phyloP scores from a whole-genome alignment of 2,797 vertebrate species.

The Catostomus latipinnis region DNA sequence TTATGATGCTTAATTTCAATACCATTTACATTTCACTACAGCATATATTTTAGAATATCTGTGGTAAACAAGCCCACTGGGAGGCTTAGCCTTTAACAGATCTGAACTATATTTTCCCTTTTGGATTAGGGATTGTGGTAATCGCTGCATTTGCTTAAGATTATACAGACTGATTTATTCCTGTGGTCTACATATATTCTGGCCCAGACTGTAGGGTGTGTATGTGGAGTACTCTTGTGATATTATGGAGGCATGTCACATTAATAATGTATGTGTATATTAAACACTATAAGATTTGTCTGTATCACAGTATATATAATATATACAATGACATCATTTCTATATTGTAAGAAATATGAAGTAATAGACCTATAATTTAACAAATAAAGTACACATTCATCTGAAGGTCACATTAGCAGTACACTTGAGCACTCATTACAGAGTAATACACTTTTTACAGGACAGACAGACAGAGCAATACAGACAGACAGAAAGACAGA shows the following conservation, averaged over 20 bases:
- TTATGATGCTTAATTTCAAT: background rate
- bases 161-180: slow-evolving; percentile 59
- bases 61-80: slow-evolving; percentile 44
- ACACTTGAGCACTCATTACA: too few relatives aligned
- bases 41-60: background rate
- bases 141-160: slow-evolving; percentile 71
- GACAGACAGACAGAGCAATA: too few relatives aligned
- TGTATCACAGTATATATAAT: too few relatives aligned
- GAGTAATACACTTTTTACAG: too few relatives aligned
- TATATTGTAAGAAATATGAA: background rate
- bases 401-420: too few relatives aligned
- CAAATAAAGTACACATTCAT: too few relatives aligned
- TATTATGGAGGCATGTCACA: background rate
- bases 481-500: too few relatives aligned
- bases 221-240: background rate
- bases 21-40: background rate
- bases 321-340: background rate
- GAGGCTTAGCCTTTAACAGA: slow-evolving; percentile 60
- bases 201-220: background rate
- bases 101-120: slow-evolving; percentile 54
- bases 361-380: too few relatives aligned
- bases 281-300: too few relatives aligned
- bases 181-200: slow-evolving; percentile 13
- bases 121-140: slow-evolving; percentile 71
- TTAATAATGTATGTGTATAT: background rate